Base-by-base conservation (phyloP, 2,888 invertebrate species). In the Sinhomidia bicolor region DNA sequence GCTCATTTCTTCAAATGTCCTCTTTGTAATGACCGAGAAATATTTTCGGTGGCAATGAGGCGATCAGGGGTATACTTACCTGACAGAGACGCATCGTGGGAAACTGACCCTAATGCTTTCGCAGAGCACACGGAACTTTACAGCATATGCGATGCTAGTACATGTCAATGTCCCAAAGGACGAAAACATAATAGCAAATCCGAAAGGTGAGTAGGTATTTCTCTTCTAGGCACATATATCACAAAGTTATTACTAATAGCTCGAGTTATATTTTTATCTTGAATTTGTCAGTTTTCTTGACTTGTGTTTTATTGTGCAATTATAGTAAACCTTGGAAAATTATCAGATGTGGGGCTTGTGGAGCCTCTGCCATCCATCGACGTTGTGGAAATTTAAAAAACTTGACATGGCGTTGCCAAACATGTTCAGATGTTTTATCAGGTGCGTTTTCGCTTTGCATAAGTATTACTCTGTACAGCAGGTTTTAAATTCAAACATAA, bases 1-100 rank as follows among this genome's bases (percentile, higher is more conserved):
- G 60, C 76, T 0, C 96, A 97, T 92, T 97, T 96, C 93, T 95
- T 97, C 91, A 97, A 97, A 92, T 98, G 98, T 93, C 97, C 98
- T 0, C 93, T 97, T 0, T 98, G 96, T 92, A 97, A 97, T 92
- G 95, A 97, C 93, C 95, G 95, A 76, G 94, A 95, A 0, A 93
- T 93, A 1, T 97, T 97, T 93, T 94, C 95, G 85, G 92, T 94
- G 0, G 95, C 95, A 0, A 95, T 96, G 93, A 93, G 95, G 20
- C 93, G 94, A 0, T 95, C 95, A 93, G 97, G 98, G 1, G 96
- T 97, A 90, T 97, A 95, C 89, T 95, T 98, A 62, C 97, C 97
- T 0, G 96, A 97, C 71, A 96, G 96, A 92, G 97, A 97, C 93
- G 97, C 97, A 0, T 95, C 96, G 0, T 98, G 97, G 98, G 97